A percentile compares a stretch with the other conserved stretches of the same genome.
Evolutionary conservation across 2,797 vertebrate genomes (phyloP).

Genomic region (Tamandua tetradactyla): DNA sequence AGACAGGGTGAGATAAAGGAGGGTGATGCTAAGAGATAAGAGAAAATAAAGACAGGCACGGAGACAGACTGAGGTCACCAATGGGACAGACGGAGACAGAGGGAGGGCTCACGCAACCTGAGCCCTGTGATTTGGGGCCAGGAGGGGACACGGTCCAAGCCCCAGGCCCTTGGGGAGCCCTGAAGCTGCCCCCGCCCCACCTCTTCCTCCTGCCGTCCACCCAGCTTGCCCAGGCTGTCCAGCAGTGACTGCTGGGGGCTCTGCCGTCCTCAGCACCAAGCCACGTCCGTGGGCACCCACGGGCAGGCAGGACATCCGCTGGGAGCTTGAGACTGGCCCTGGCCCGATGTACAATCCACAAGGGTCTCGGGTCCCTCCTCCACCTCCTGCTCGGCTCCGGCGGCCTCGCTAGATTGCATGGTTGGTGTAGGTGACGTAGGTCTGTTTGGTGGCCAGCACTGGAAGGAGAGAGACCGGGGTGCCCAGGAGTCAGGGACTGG

Average conservation of each 20-base stretch:
- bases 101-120: slow-evolving; percentile 85
- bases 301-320: slow-evolving; percentile 26
- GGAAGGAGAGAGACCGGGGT: slow-evolving; percentile 80
- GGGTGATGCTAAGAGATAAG: slow-evolving; percentile 66
- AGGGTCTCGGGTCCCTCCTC: neutral
- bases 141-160: slow-evolving; percentile 73
- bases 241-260: neutral
- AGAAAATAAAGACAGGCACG: slow-evolving; percentile 81
- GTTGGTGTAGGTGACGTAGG: slow-evolving; percentile 98
- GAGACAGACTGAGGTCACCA: neutral
- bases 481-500: neutral
- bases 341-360: neutral
- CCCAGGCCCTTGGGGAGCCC: neutral
- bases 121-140: slow-evolving; percentile 87
- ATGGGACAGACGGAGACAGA: neutral
- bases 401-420: slow-evolving; percentile 91
- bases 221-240: slow-evolving; percentile 21
- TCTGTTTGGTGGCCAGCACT: slow-evolving; percentile 96
- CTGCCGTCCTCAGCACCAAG: slow-evolving; percentile 66
- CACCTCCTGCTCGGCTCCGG: neutral
- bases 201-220: slow-evolving; percentile 11
- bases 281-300: slow-evolving; percentile 37
- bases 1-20: slow-evolving; percentile 24
- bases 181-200: neutral
- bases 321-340: slow-evolving; percentile 49